A percentile compares a stretch with the other conserved stretches of the same genome.
These are phyloP conservation scores for Deilephila porcellus DNA, from an alignment of 2,888 invertebrate genomes.

Conservation along the genomic window DNA sequence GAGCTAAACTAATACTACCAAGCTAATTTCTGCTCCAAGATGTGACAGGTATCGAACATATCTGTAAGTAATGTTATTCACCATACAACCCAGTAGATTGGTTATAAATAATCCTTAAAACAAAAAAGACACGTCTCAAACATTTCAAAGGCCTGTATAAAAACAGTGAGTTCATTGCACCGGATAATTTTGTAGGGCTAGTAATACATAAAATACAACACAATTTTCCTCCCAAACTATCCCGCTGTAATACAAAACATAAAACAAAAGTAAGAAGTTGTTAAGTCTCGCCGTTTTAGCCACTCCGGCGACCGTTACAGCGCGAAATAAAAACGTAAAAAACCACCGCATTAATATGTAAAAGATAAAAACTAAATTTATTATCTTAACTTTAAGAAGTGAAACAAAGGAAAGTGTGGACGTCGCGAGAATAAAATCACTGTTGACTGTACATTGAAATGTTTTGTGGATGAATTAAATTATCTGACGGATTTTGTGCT, in stretches of 20 bases:
- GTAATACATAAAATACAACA: neutral
- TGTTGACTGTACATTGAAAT: constrained; percentile 7
- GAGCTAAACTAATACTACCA: too few species aligned
- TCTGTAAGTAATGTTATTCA: too few species aligned
- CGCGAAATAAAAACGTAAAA: constrained; percentile 28
- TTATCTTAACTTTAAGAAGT: constrained; percentile 44
- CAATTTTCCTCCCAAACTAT: neutral
- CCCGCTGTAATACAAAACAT: neutral
- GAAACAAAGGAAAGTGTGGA: constrained; percentile 28
- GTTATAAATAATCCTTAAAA: too few species aligned
- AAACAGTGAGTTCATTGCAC: too few species aligned
- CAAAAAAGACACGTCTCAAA: too few species aligned
- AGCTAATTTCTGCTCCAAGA: too few species aligned
- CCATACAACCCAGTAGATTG: too few species aligned
- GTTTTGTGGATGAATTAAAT: neutral
- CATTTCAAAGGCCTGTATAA: too few species aligned
- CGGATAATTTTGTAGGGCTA: too few species aligned
- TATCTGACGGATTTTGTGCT: neutral
- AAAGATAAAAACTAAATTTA: constrained; percentile 44
- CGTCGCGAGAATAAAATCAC: constrained; percentile 36
- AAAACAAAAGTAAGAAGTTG: neutral
- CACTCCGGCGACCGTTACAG: constrained; percentile 10
- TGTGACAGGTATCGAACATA: too few species aligned
- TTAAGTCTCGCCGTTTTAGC: neutral
- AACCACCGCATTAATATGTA: constrained; percentile 38